Evolutionary conservation across 2,113 vertebrate genomes (phyloP), one percentile per base, ranked within the genome.

Genomic region (Oreochromis tanganicae): DNA sequence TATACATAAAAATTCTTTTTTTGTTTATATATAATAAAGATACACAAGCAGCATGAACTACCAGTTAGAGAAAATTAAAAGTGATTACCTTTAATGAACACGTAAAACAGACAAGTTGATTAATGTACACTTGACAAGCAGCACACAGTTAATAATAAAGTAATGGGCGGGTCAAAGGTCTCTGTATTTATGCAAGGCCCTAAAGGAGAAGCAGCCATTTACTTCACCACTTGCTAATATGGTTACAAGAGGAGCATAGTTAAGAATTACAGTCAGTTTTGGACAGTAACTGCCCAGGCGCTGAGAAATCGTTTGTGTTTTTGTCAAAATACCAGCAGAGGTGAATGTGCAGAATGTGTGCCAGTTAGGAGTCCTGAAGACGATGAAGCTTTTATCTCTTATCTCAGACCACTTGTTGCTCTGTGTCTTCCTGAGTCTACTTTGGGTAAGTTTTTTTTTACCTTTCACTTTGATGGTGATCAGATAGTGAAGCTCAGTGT

Each of bases 81-180:
- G 29, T 36, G 55, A 71, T 16, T 9, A 4, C 5, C 6, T 6
- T 4, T 11, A 27, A 85, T 80, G 75, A 88, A 87, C 3, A 43
- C 71, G 29, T 12, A 59, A 88, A 90, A 19, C 16, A 52, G 19
- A 24, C 9, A 83, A 57, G 12, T 59, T 59, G 63, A 79, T 43
- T 75, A 21, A 81, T 13, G 10, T 55, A 80, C 32, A 43, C 46
- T 68, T 90, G 38, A 87, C 56, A 81, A 56, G 61, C 12, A 34
- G 12, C 80, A 87, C 29, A 79, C 87, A 41, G 90, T 91, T 93
- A 93, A 92, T 80, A 93, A 94, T 95, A 94, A 96, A 95, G 94
- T 95, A 71, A 66, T 63, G 90, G 85, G 81, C 92, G 4, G 56
- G 7, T 0, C 56, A 93, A 95, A 24, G 24, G 24, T 24, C 24